A percentile compares a stretch with the other conserved stretches of the same genome.
Evolutionary conservation across 2,113 vertebrate species (phyloP).

Genomic region (Istiophorus platypterus): DNA sequence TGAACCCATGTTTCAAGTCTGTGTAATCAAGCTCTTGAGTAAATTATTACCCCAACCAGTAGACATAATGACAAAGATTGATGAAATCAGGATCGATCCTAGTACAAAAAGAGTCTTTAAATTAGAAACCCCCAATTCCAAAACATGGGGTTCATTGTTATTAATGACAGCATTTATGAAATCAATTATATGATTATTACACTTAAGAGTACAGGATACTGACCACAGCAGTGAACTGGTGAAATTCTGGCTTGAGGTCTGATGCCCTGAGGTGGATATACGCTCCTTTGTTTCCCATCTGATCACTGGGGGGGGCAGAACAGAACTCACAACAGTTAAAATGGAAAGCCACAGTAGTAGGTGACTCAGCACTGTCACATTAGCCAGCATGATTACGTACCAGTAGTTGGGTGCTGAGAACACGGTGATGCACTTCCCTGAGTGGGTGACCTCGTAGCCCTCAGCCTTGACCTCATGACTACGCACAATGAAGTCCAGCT

Average conservation of each 20-base stretch:
- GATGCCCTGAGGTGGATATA: conserved; percentile 96
- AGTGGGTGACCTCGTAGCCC: conserved; percentile 95
- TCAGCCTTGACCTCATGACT: conserved; percentile 96
- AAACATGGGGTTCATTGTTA: background rate
- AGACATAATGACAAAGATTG: background rate
- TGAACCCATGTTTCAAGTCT: no score
- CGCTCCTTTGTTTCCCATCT: conserved; percentile 97
- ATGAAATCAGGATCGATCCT: background rate
- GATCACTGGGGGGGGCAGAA: conserved; percentile 85
- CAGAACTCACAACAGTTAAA: background rate
- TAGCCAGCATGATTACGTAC: conserved; percentile 69
- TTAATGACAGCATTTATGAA: background rate
- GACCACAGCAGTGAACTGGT: conserved; percentile 98
- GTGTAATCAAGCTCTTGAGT: background rate
- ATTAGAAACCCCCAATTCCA: background rate
- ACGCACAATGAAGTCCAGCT: conserved; percentile 92
- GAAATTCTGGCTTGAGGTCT: conserved; percentile 94
- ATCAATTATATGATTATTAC: background rate
- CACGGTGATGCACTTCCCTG: conserved; percentile 94
- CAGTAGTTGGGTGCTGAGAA: conserved; percentile 99
- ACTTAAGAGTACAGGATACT: conserved; percentile 69
- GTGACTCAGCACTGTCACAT: background rate
- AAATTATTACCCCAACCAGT: no score
- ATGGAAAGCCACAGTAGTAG: accelerated
- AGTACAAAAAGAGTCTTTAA: background rate